Evolutionary conservation across 2,113 vertebrate species (phyloP).

Genomic region (Campylomormyrus numenius): DNA sequence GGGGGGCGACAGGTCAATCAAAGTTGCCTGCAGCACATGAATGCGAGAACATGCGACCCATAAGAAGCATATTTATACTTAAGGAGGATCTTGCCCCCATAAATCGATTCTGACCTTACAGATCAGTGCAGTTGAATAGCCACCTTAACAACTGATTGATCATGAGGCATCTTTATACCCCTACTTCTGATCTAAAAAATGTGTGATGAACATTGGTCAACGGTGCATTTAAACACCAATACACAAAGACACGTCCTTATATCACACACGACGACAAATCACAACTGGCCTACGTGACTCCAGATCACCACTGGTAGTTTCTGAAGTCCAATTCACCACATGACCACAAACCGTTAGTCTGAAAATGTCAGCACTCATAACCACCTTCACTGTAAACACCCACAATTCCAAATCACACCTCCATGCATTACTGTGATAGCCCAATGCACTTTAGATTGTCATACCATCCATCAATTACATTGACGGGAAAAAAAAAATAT

Average conservation of each 20-base stretch:
- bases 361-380: neutral
- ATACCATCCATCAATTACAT: neutral
- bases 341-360: neutral
- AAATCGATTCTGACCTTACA: neutral
- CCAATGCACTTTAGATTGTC: neutral
- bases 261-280: neutral
- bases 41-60: neutral
- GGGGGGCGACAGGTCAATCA: too few relatives aligned
- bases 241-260: neutral
- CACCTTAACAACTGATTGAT: neutral
- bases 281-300: neutral
- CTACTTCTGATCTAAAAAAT: neutral
- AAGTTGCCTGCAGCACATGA: neutral
- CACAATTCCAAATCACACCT: neutral
- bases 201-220: neutral
- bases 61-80: neutral
- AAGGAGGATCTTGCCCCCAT: neutral
- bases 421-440: neutral
- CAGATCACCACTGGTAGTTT: neutral
- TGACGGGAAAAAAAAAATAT: neutral
- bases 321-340: neutral
- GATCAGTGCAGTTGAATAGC: neutral
- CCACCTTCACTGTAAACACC: neutral
- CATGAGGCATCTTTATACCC: neutral
- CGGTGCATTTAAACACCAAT: neutral